Percentiles rank a stretch among this genome's conserved stretches.
Conservation (phyloP, 2,888 invertebrate species). For the Chloroclysta siterata region DNA sequence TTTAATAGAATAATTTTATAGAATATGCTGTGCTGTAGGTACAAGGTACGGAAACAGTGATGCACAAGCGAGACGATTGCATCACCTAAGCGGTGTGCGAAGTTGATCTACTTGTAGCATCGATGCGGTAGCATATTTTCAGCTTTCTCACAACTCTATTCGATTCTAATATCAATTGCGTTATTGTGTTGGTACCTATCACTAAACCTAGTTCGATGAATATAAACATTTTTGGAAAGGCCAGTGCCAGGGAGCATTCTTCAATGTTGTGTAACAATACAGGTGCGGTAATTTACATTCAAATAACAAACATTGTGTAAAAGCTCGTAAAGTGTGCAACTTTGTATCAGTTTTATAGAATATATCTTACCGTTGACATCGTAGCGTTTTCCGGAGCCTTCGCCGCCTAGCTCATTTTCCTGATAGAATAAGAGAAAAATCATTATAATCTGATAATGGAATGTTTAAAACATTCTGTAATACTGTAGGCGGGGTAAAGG, state of each 20-base stretch:
- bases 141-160: not conserved
- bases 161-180: slow-evolving; percentile 22
- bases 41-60: too few species aligned
- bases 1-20: not conserved
- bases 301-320: slow-evolving; percentile 41
- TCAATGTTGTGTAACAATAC: slow-evolving; percentile 39
- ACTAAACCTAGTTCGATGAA: slow-evolving; percentile 9
- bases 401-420: slow-evolving; percentile 67
- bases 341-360: slow-evolving; percentile 19
- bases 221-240: slow-evolving; percentile 11
- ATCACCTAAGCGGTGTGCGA: too few species aligned
- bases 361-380: slow-evolving; percentile 64
- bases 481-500: not conserved
- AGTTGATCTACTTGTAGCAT: too few species aligned
- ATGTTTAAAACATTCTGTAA: not conserved
- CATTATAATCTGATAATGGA: slow-evolving; percentile 11
- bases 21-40: not conserved
- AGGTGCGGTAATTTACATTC: slow-evolving; percentile 43
- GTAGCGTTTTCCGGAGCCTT: slow-evolving; percentile 62
- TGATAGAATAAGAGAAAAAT: slow-evolving; percentile 37
- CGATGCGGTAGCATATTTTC: too few species aligned
- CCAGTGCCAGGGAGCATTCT: slow-evolving; percentile 29
- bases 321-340: slow-evolving; percentile 41
- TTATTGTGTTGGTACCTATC: not conserved
- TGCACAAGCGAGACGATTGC: too few species aligned